Evolutionary conservation across 1,140 invertebrate genomes (phyloP).

Genomic region (Lepidurus couesii): DNA sequence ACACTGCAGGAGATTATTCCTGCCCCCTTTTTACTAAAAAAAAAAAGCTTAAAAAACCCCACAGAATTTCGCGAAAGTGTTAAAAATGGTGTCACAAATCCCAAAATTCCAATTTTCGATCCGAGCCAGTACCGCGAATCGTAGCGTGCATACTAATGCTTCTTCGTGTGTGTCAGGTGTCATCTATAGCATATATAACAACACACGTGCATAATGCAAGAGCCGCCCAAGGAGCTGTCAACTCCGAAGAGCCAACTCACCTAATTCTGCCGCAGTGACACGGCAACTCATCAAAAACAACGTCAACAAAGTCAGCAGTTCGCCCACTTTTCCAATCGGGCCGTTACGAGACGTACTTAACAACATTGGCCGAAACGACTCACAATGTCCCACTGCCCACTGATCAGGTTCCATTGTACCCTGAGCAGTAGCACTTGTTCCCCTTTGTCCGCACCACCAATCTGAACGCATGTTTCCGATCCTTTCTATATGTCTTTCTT

Average conservation of each 20-base stretch:
- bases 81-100: no score
- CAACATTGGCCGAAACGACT: not conserved
- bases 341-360: not conserved
- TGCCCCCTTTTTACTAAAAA: not conserved
- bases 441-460: not conserved
- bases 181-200: no score
- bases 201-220: no score
- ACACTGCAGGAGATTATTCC: constrained; percentile 13
- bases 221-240: not conserved
- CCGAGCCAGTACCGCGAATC: no score
- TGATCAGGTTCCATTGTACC: constrained; percentile 5
- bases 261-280: constrained; percentile 6
- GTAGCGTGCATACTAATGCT: no score
- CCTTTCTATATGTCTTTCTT: not conserved
- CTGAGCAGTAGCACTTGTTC: not conserved
- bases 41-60: not conserved
- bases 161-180: no score
- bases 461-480: not conserved
- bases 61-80: no score
- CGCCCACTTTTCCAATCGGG: not conserved
- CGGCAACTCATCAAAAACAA: not conserved
- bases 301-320: not conserved
- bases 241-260: not conserved
- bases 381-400: constrained; percentile 5
- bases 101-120: no score